Percentiles rank a stretch among this genome's conserved stretches.
Conservation (phyloP, 1,140 invertebrate species). For the Heterodera carotae region DNA sequence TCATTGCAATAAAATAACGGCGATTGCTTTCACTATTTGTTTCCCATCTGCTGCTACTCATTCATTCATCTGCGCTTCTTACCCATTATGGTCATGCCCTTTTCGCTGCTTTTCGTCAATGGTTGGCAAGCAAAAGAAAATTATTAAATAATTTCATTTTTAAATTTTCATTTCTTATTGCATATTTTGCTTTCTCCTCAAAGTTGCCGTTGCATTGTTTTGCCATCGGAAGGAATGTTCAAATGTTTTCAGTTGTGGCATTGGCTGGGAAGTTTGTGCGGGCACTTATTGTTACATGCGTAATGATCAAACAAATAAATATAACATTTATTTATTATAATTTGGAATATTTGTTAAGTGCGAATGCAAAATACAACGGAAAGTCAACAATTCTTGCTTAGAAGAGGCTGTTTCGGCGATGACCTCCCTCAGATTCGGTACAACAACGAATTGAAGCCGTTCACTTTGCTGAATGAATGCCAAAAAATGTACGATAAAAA, state of each 20-base stretch:
- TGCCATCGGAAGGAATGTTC: constrained; percentile 29
- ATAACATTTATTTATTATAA: neutral
- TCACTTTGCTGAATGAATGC: constrained; percentile 26
- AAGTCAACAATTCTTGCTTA: constrained; percentile 7
- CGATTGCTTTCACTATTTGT: too few species aligned
- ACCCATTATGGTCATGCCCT: too few species aligned
- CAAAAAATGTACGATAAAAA: constrained; percentile 4
- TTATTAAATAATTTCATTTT: too few species aligned
- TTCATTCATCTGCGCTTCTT: too few species aligned
- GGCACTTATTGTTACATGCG: constrained; percentile 24
- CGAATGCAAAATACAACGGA: constrained; percentile 20
- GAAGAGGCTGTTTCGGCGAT: constrained; percentile 21
- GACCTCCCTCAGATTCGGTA: constrained; percentile 19
- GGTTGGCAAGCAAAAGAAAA: too few species aligned
- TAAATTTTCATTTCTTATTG: too few species aligned
- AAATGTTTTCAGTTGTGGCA: neutral
- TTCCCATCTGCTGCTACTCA: too few species aligned
- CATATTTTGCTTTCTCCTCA: neutral
- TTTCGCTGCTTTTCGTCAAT: too few species aligned
- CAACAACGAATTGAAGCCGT: constrained; percentile 21
- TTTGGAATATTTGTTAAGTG: neutral
- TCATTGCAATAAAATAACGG: too few species aligned
- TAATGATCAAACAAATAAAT: neutral
- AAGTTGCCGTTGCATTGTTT: constrained; percentile 4
- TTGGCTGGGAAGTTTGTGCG: constrained; percentile 24